These are phyloP conservation scores for Malacoraja senta DNA, from an alignment of 2,797 vertebrate species.

Conservation along the genomic window DNA sequence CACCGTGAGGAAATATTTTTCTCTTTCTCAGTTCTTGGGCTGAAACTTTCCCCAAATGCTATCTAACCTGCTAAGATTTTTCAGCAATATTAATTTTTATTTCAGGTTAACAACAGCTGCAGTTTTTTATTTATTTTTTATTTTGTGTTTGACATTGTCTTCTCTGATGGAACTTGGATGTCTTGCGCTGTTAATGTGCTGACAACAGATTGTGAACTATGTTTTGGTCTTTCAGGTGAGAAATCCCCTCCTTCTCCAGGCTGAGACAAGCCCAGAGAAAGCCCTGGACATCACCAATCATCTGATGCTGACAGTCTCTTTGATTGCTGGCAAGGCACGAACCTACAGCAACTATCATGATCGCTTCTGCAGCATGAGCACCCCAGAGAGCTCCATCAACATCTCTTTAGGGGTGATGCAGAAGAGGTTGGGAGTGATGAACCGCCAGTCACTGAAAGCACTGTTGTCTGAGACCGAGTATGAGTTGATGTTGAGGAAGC, in stretches of 20 bases:
- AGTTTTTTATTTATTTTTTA: too few relatives aligned
- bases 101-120: too few relatives aligned
- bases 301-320: constrained; percentile 47
- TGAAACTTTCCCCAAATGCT: too few relatives aligned
- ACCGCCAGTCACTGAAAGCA: constrained; percentile 41
- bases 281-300: constrained; percentile 49
- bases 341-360: constrained; percentile 50
- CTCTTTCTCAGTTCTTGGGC: too few relatives aligned
- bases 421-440: background rate
- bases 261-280: constrained; percentile 41
- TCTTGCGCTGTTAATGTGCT: too few relatives aligned
- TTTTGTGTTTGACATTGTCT: too few relatives aligned
- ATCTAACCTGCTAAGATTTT: too few relatives aligned
- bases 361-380: constrained; percentile 42
- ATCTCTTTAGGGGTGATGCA: background rate
- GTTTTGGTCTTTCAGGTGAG: constrained; percentile 48
- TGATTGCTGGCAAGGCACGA: constrained; percentile 45
- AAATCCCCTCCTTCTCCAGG: constrained; percentile 48
- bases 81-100: too few relatives aligned
- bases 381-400: constrained; percentile 35
- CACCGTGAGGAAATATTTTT: too few relatives aligned
- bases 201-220: background rate
- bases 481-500: constrained; percentile 51
- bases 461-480: constrained; percentile 53
- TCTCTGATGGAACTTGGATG: too few relatives aligned